Base-by-base conservation (phyloP, 2,797 vertebrate genomes). In the Brachymystax lenok region DNA sequence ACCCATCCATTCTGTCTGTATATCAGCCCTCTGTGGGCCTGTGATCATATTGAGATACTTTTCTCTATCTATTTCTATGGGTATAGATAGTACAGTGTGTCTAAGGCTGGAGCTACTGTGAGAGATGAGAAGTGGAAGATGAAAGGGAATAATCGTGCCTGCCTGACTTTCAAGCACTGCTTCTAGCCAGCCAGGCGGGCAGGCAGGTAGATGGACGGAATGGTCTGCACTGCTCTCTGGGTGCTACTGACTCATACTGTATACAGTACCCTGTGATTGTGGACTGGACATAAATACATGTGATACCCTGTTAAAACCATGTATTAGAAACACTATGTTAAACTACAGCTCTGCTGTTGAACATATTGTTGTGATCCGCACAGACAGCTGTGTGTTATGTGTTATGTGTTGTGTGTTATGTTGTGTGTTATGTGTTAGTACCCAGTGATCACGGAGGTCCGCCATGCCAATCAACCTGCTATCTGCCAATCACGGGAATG, bases 91-190 rank as follows among this genome's bases (percentile, higher is more conserved):
- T 59, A 59, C 56, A 59, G 3, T 59, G 56, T 59, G 56, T 59
- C 56, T 59, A 21, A 19, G 40, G n/a, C n/a, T 59, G 56, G n/a
- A 67, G 71, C 24, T 35, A 28, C 35, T 76, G 69, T 52, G 77
- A 64, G 73, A 76, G 61, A 76, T 79, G 13, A 5, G 72, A 63
- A 74, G 71, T 3, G 2, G 64, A 30, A 70, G 33, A 74, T 24
- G 21, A 66, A 74, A 81, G 71, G 4, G 28, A 79, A 51, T 73
- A 68, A 21, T 21, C 21, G 4, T 59, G 4, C 67, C 2, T 0
- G 50, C 35, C 54, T 68, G 73, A 71, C 68, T 61, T 72, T 17
- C n/a, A 40, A 73, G 75, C 56, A 61, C 56, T n/a, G 75, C 71
- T 77, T 78, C 50, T 14, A 64, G 72, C 66, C 12, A 72, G 56